Evolutionary conservation across 2,797 vertebrate species (phyloP).

Genomic region (Sebastes matsubarae): DNA sequence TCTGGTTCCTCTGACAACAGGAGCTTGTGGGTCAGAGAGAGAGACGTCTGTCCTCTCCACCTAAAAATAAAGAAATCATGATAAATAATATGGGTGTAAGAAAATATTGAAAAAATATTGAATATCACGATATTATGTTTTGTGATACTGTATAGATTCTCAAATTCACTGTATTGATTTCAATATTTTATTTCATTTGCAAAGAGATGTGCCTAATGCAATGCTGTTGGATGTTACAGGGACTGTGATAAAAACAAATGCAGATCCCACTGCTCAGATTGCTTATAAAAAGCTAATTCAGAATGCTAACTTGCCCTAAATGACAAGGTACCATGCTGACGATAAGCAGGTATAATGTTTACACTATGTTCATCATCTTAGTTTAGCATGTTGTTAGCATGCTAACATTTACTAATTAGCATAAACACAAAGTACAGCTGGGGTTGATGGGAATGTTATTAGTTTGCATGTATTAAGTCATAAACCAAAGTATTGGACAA

Average conservation of each 20-base stretch:
- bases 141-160: too few relatives aligned
- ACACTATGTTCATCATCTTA: background rate
- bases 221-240: too few relatives aligned
- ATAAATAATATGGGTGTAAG: too few relatives aligned
- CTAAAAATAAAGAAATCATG: slow-evolving; percentile 23
- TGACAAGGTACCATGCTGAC: background rate
- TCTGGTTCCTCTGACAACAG: slow-evolving; percentile 84
- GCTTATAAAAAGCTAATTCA: background rate
- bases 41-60: slow-evolving; percentile 89
- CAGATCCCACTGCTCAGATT: too few relatives aligned
- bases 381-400: background rate
- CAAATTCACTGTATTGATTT: too few relatives aligned
- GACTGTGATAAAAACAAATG: too few relatives aligned
- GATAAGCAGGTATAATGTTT: background rate
- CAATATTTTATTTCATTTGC: rapidly evolving
- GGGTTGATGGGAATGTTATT: too few relatives aligned
- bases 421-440: background rate
- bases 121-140: too few relatives aligned
- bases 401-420: background rate
- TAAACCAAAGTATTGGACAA: too few relatives aligned
- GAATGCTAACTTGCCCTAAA: background rate
- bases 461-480: too few relatives aligned
- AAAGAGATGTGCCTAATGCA: too few relatives aligned
- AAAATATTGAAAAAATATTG: too few relatives aligned
- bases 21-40: slow-evolving; percentile 76